Evolutionary conservation across 2,888 invertebrate genomes (phyloP).

Genomic region (Nephrotoma flavescens): DNA sequence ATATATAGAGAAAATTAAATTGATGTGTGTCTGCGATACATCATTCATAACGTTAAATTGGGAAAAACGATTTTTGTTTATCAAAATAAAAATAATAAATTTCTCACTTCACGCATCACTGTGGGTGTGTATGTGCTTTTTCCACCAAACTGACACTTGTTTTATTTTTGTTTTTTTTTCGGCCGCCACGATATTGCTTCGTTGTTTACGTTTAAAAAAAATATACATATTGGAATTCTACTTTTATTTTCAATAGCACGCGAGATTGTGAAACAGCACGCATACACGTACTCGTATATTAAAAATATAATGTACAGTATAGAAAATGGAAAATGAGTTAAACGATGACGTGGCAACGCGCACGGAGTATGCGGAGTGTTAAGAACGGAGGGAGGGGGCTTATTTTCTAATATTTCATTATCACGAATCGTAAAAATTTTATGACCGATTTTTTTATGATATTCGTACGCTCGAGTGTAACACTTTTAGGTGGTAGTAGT

Average conservation of each 20-base stretch:
- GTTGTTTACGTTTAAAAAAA: background rate
- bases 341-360: background rate
- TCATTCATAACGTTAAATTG: too few species aligned
- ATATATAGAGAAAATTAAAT: background rate
- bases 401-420: background rate
- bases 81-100: background rate
- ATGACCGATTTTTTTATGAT: background rate
- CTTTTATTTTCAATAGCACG: too few species aligned
- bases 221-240: too few species aligned
- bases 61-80: background rate
- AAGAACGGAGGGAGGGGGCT: background rate
- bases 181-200: background rate
- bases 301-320: too few species aligned
- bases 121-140: background rate
- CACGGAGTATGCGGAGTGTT: background rate
- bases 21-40: background rate
- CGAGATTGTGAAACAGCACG: too few species aligned
- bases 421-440: background rate
- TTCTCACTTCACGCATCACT: background rate
- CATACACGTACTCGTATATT: too few species aligned
- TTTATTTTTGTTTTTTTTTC: background rate
- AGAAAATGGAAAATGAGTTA: background rate
- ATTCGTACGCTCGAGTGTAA: background rate
- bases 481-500: background rate
- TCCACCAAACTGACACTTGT: background rate